Evolutionary conservation across 2,113 vertebrate genomes (phyloP), one percentile per base, ranked within the genome.

Genomic region (Paramisgurnus dabryanus): DNA sequence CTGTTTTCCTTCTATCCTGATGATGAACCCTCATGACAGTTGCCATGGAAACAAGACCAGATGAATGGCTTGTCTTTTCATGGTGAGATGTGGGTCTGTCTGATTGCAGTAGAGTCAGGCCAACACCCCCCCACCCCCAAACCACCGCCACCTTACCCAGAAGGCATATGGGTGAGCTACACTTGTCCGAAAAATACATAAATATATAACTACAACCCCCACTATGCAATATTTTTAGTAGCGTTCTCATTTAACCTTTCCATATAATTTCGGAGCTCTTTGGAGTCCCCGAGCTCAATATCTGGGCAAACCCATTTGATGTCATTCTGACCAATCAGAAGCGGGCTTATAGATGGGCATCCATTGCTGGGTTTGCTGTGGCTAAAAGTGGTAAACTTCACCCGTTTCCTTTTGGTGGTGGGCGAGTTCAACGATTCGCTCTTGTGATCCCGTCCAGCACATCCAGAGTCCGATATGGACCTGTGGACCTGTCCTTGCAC

Each of bases 351-450:
- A 0, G 91, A 90, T 8, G 96, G 95, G 86, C 94, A 91, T 79
- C 94, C 87, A 13, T 93, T 94, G 7, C 94, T 94, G 0, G 95
- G 85, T 49, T 95, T 96, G 85, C 93, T 89, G 77, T 95, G 93
- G 68, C 95, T 94, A 84, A 98, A 98, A 0, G 96, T 96, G 4
- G 95, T 94, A 74, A 99, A 98, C 89, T 97, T 96, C 67, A 99
- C 98, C 85, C 95, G 89, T 93, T 98, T 99, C 88, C 95, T 89
- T 83, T 92, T 94, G 76, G 96, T 96, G 15, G 95, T 94, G 12
- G 97, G 97, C 0, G 93, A 94, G 84, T 93, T 92, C 57, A 93
- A 87, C 0, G 95, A 92, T 47, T 96, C 95, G 0, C 58, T 88
- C 60, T 78, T 92, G 76, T 90, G 91, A 61, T 94, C 95, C 83